phyloP scores from a whole-genome alignment of 2,888 invertebrate genomes.

The Argynnis bischoffii region DNA sequence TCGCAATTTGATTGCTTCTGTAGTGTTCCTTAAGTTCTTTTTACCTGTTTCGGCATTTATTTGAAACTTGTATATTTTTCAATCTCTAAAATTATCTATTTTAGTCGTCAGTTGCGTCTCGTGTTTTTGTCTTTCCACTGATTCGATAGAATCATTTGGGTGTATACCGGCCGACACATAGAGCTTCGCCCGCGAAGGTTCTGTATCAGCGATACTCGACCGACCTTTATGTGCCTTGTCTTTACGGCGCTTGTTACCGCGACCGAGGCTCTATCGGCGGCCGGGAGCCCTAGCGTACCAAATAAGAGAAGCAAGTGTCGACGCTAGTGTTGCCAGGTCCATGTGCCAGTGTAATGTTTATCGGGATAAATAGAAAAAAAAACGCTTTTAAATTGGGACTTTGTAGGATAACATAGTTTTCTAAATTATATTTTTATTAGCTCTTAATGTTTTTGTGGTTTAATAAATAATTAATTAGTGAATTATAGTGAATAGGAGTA shows the following conservation, averaged over 20 bases:
- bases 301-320: slow-evolving; percentile 64
- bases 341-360: background rate
- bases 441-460: slow-evolving; percentile 21
- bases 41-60: slow-evolving; percentile 76
- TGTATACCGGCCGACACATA: slow-evolving; percentile 1
- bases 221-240: slow-evolving; percentile 37
- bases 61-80: slow-evolving; percentile 70
- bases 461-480: slow-evolving; percentile 23
- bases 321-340: slow-evolving; percentile 15
- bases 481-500: slow-evolving; percentile 17
- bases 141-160: background rate
- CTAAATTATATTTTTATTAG: slow-evolving; percentile 26
- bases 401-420: slow-evolving; percentile 21
- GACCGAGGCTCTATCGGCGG: slow-evolving; percentile 29
- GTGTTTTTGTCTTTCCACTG: slow-evolving; percentile 21
- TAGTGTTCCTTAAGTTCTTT: slow-evolving; percentile 80
- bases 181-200: slow-evolving; percentile 25
- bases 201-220: slow-evolving; percentile 11
- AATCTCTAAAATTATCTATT: slow-evolving; percentile 47
- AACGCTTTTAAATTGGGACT: slow-evolving; percentile 21
- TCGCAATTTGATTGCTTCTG: slow-evolving; percentile 82
- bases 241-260: slow-evolving; percentile 34
- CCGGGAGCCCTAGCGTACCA: slow-evolving; percentile 62
- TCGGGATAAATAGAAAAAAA: slow-evolving; percentile 4
- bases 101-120: slow-evolving; percentile 53